Percentiles rank a stretch among this genome's conserved stretches.
Conservation (phyloP, 2,113 vertebrate species). For the Sinocyclocheilus anshuiensis region DNA sequence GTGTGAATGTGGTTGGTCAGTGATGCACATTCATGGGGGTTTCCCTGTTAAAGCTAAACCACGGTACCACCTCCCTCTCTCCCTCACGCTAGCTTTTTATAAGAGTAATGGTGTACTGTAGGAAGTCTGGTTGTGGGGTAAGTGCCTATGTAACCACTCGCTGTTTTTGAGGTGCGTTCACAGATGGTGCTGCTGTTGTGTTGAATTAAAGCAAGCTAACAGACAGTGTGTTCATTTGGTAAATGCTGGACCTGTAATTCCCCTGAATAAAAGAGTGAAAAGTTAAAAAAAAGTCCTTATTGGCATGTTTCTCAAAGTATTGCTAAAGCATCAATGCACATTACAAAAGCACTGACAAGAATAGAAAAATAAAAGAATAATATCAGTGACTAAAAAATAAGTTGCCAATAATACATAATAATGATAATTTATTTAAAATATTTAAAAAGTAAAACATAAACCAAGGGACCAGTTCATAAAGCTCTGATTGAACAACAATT, state of each 20-base stretch:
- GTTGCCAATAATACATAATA: background rate
- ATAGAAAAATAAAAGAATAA: background rate
- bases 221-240: background rate
- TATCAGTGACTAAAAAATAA: background rate
- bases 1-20: conserved; percentile 50
- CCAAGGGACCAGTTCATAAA: background rate
- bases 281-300: background rate
- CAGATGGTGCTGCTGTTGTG: conserved; percentile 5
- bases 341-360: background rate
- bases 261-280: background rate
- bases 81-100: conserved; percentile 34
- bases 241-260: background rate
- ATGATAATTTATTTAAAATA: background rate
- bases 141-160: conserved; percentile 13
- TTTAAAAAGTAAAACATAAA: background rate
- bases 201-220: background rate
- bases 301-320: background rate
- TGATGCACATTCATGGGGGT: conserved; percentile 49
- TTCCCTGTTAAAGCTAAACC: conserved; percentile 64
- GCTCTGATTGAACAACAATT: background rate
- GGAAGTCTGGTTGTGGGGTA: conserved; percentile 58
- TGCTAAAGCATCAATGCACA: background rate
- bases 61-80: conserved; percentile 27
- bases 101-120: conserved; percentile 68
- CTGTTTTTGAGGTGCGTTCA: conserved; percentile 16